phyloP scores from a whole-genome alignment of 2,888 invertebrate genomes.

The Drosophila silvestris region DNA sequence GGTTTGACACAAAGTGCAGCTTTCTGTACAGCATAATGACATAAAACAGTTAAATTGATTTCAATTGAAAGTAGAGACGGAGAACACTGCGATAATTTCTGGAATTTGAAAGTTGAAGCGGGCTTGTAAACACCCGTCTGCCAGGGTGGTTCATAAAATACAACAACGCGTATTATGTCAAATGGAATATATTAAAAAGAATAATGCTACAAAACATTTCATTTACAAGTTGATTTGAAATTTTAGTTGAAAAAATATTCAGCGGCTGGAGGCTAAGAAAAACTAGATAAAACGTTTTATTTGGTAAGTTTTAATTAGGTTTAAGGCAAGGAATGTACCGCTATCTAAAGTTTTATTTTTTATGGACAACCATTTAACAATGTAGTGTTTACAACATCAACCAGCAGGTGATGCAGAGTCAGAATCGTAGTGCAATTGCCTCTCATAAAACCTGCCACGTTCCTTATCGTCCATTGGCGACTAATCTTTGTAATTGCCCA shows the following conservation, averaged over 20 bases:
- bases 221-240: not conserved
- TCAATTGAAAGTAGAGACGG: conserved; percentile 61
- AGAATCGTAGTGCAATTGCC: not conserved
- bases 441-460: not conserved
- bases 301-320: not conserved
- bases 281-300: not conserved
- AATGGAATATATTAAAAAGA: not conserved
- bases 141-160: not conserved
- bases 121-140: not conserved
- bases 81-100: conserved; percentile 21
- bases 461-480: conserved; percentile 3
- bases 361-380: not conserved
- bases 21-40: conserved; percentile 34
- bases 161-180: not conserved
- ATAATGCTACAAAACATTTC: not conserved
- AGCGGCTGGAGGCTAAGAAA: not conserved
- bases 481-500: not conserved
- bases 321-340: not conserved
- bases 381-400: not conserved
- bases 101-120: conserved; percentile 1
- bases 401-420: not conserved
- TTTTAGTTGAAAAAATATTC: not conserved
- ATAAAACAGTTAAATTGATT: conserved; percentile 74
- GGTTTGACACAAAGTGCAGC: not conserved
- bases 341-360: not conserved